These are phyloP conservation scores for Luperina nickerlii DNA, from an alignment of 2,888 invertebrate species.

Conservation along the genomic window DNA sequence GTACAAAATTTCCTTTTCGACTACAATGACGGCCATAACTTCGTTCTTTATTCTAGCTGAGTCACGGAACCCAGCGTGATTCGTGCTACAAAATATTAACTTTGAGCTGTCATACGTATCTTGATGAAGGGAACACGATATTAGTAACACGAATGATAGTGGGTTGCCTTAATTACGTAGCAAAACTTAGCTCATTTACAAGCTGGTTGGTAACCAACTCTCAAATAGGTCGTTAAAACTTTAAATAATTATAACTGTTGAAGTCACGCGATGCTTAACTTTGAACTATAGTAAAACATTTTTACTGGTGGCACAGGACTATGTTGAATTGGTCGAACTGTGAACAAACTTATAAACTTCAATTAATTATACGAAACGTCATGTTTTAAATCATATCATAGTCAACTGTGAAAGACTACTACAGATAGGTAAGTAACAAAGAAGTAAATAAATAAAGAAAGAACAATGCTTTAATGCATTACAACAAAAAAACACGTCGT, in stretches of 20 bases:
- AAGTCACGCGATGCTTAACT: constrained; percentile 71
- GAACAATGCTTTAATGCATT: no score
- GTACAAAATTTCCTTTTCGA: constrained; percentile 52
- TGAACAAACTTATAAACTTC: constrained; percentile 14
- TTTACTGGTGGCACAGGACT: constrained; percentile 4
- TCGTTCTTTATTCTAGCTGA: constrained; percentile 51
- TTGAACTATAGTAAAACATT: constrained; percentile 56
- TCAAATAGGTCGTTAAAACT: constrained; percentile 69
- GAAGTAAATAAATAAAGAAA: no score
- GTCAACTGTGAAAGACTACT: not conserved
- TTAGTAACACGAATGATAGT: constrained; percentile 68
- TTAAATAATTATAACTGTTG: constrained; percentile 69
- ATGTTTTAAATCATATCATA: not conserved
- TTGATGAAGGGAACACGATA: constrained; percentile 74
- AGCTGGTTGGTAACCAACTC: constrained; percentile 49
- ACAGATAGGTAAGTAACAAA: no score
- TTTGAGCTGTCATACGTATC: constrained; percentile 74
- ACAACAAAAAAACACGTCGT: no score
- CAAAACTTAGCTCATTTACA: constrained; percentile 66
- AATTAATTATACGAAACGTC: not conserved
- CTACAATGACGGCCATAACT: constrained; percentile 46
- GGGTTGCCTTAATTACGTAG: constrained; percentile 65
- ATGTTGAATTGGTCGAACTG: constrained; percentile 1
- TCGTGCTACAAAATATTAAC: constrained; percentile 75
- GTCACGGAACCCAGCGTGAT: constrained; percentile 59